Conservation (phyloP, 2,797 vertebrate species). For the Novumbra hubbsi region DNA sequence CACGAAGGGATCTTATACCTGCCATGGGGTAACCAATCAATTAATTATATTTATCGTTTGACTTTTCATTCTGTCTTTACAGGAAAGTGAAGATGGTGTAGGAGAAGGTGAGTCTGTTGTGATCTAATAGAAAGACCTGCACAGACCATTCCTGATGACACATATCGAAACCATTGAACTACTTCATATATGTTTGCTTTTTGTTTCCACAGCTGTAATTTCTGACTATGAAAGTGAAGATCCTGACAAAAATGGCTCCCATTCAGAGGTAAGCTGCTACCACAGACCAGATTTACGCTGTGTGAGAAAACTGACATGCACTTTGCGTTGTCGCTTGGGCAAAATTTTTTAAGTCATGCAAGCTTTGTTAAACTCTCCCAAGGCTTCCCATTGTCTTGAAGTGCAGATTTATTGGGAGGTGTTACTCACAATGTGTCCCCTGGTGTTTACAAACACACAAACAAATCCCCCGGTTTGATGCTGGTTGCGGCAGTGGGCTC, state of each 20-base stretch:
- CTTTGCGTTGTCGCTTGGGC: background rate
- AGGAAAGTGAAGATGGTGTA: constrained; percentile 96
- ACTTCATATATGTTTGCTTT: constrained; percentile 2
- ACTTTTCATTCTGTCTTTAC: constrained; percentile 33
- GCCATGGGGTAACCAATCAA: background rate
- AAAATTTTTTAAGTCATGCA: background rate
- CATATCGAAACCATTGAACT: background rate
- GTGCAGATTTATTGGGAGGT: too few species aligned
- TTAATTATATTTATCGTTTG: background rate
- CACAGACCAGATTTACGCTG: background rate
- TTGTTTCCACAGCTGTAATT: constrained; percentile 80
- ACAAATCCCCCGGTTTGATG: background rate
- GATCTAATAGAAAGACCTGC: background rate
- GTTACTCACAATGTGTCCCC: background rate
- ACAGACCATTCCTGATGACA: background rate
- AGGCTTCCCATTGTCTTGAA: background rate
- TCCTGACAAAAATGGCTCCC: constrained; percentile 80
- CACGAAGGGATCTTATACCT: too few species aligned
- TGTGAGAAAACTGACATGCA: background rate
- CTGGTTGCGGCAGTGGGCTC: background rate
- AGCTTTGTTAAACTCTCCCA: background rate
- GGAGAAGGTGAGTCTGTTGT: constrained; percentile 84
- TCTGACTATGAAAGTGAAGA: constrained; percentile 95
- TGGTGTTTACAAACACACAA: background rate
- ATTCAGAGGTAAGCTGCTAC: constrained; percentile 81